A percentile compares a stretch with the other conserved stretches of the same genome.
These are phyloP conservation scores for Pheosia tremula DNA, from an alignment of 2,888 invertebrate species.

Conservation along the genomic window DNA sequence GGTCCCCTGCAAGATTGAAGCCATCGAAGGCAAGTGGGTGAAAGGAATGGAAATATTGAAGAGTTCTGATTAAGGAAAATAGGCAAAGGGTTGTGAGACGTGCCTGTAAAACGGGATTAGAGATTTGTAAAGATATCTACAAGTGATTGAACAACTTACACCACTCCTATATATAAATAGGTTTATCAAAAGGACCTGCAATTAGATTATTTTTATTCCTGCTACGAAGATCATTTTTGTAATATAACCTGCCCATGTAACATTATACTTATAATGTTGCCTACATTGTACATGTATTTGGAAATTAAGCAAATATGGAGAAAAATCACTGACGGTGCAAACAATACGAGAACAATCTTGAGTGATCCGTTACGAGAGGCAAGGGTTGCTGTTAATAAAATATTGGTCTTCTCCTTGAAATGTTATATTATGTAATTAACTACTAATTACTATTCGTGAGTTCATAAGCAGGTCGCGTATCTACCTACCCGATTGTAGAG, in stretches of 20 bases:
- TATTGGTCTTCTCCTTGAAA: slow-evolving; percentile 25
- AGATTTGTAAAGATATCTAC: no score
- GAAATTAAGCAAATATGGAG: slow-evolving; percentile 19
- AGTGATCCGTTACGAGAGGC: slow-evolving; percentile 15
- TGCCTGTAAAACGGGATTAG: background rate
- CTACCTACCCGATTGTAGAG: no score
- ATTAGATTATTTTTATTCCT: no score
- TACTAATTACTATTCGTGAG: no score
- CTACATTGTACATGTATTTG: background rate
- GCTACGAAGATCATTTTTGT: no score
- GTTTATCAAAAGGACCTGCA: no score
- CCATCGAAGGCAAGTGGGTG: slow-evolving; percentile 18
- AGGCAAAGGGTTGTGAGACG: slow-evolving; percentile 6
- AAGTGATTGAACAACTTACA: no score
- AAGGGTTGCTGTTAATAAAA: slow-evolving; percentile 30
- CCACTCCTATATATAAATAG: no score
- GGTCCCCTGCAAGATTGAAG: slow-evolving; percentile 9
- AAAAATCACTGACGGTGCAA: slow-evolving; percentile 13
- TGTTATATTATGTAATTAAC: no score
- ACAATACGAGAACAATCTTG: slow-evolving; percentile 21
- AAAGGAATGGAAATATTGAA: slow-evolving; percentile 13
- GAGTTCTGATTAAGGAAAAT: slow-evolving; percentile 9
- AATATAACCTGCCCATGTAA: no score
- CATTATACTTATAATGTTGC: no score
- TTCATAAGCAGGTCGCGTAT: no score